A percentile compares a stretch with the other conserved stretches of the same genome.
Conservation (phyloP, 1,140 invertebrate genomes). For the Drosophila nikananu region DNA sequence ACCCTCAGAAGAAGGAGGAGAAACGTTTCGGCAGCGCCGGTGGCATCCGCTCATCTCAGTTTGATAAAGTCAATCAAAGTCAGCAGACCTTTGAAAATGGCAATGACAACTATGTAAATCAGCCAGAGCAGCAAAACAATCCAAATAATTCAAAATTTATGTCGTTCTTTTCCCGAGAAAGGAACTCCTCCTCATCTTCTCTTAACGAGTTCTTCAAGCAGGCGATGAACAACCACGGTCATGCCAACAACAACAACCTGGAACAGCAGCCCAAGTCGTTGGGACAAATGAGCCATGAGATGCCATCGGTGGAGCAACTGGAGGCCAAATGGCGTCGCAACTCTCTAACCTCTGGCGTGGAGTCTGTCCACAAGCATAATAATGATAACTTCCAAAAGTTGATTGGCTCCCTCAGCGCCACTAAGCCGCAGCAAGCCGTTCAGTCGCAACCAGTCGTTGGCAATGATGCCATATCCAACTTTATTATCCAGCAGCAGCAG, state of each 20-base stretch:
- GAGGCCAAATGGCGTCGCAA: slow-evolving; percentile 83
- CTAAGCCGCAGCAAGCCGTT: slow-evolving; percentile 41
- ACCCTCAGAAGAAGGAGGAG: slow-evolving; percentile 47
- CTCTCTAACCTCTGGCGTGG: slow-evolving; percentile 45
- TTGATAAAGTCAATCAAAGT: slow-evolving; percentile 53
- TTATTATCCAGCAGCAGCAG: slow-evolving; percentile 76
- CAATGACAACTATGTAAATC: slow-evolving; percentile 32
- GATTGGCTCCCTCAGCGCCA: slow-evolving; percentile 63
- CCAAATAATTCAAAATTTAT: slow-evolving; percentile 75
- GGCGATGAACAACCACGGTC: slow-evolving; percentile 50
- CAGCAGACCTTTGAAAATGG: slow-evolving; percentile 26
- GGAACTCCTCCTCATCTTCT: slow-evolving; percentile 69
- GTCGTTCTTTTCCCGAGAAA: slow-evolving; percentile 72
- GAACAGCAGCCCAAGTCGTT: slow-evolving; percentile 67
- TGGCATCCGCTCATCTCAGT: slow-evolving; percentile 32
- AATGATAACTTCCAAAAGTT: slow-evolving; percentile 77
- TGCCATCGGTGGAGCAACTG: slow-evolving; percentile 75
- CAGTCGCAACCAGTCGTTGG: slow-evolving; percentile 28
- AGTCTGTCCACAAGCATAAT: slow-evolving; percentile 41
- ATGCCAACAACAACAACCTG: slow-evolving; percentile 30
- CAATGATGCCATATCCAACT: slow-evolving; percentile 74
- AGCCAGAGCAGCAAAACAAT: slow-evolving; percentile 26
- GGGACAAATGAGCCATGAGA: slow-evolving; percentile 51
- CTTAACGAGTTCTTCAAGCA: slow-evolving; percentile 83
- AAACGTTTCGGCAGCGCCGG: slow-evolving; percentile 29